These are phyloP conservation scores for Rhincodon typus DNA, from an alignment of 2,797 vertebrate genomes.

Conservation along the genomic window DNA sequence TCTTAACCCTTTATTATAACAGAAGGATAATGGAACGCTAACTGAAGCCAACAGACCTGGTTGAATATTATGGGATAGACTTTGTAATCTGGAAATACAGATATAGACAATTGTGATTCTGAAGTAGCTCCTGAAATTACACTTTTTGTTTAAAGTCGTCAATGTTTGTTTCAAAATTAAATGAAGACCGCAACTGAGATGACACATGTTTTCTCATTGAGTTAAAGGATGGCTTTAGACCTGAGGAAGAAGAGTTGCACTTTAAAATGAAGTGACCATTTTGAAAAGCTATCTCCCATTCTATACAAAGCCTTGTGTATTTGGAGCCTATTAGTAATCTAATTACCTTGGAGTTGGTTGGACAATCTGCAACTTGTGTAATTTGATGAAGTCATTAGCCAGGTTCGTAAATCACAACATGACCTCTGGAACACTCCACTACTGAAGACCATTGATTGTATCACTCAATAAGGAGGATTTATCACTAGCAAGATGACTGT, in stretches of 20 bases:
- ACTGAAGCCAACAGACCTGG: not conserved
- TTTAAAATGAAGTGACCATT: not conserved
- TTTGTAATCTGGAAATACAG: not conserved
- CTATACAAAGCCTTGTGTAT: conserved; percentile 13
- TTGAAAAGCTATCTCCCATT: conserved; percentile 11
- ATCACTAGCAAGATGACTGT: conserved; percentile 47
- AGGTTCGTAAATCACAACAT: conserved; percentile 49
- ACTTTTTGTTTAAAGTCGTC: not conserved
- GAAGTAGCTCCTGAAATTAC: not conserved
- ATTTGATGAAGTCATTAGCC: conserved; percentile 44
- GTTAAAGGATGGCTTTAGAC: not conserved
- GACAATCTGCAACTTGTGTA: conserved; percentile 36
- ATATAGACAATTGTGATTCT: not conserved
- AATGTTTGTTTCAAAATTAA: not conserved
- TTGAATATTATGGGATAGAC: not conserved
- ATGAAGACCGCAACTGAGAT: not conserved
- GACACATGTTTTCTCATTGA: not conserved
- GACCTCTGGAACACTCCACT: conserved; percentile 42
- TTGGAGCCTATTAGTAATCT: conserved; percentile 33
- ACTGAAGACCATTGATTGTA: conserved; percentile 50
- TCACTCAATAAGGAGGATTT: conserved; percentile 53
- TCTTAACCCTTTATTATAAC: not conserved
- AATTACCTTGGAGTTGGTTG: conserved; percentile 15
- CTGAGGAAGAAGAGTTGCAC: not conserved
- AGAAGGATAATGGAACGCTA: not conserved